These are phyloP conservation scores for Pristis pectinata DNA, from an alignment of 2,797 vertebrate genomes.

Conservation along the genomic window DNA sequence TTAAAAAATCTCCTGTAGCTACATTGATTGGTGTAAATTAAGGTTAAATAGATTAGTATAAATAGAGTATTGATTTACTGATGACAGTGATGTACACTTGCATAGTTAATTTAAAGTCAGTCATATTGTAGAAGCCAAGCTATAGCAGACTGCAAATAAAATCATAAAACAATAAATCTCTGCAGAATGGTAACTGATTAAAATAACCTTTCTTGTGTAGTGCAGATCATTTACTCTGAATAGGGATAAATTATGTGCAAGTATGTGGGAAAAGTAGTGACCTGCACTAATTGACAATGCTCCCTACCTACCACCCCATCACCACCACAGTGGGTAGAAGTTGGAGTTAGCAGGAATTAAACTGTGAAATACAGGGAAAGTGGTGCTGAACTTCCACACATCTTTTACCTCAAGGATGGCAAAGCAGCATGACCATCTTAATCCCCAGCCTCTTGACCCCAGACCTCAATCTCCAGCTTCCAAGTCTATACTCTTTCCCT, in stretches of 20 bases:
- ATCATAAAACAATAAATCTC: not conserved
- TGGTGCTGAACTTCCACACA: not conserved
- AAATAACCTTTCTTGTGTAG: not conserved
- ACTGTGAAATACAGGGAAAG: not conserved
- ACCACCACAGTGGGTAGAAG: too few relatives aligned
- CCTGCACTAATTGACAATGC: not conserved
- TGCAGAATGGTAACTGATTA: not conserved
- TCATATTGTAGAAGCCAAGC: not conserved
- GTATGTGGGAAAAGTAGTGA: not conserved
- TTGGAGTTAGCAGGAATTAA: not conserved
- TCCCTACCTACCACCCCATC: too few relatives aligned
- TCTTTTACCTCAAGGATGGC: not conserved
- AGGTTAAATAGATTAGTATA: constrained; percentile 9
- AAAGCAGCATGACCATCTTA: not conserved
- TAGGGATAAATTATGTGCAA: not conserved
- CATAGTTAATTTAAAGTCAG: not conserved
- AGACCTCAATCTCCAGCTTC: too few relatives aligned
- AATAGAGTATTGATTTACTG: constrained; percentile 23
- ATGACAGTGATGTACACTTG: not conserved
- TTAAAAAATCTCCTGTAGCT: not conserved
- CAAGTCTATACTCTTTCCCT: too few relatives aligned
- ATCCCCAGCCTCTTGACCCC: too few relatives aligned
- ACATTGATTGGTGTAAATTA: not conserved
- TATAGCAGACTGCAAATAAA: not conserved
- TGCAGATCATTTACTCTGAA: not conserved